Base-by-base conservation (phyloP, 2,797 vertebrate species). In the Phaenicophaeus curvirostris region DNA sequence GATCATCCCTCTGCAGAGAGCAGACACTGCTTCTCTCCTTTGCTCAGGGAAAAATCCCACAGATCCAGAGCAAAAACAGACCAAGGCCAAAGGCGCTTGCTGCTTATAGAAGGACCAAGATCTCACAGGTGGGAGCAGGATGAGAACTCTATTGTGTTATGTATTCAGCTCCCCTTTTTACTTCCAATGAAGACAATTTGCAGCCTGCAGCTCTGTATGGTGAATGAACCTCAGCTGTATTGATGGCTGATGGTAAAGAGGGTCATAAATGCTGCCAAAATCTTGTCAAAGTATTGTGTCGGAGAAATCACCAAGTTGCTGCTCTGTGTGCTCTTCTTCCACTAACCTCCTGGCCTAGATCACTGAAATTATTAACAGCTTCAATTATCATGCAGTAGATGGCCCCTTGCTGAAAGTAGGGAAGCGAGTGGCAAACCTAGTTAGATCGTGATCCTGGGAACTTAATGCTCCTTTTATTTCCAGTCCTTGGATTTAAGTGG, bases 61-160 rank as follows among this genome's bases (percentile, higher is more conserved):
- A 33, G 6, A 23, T 14, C 35, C 5, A 2, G 9, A 83, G 80
- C 35, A 39, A 55, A 80, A 62, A 6, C 2, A 87, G 25, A 23
- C 33, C 9, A 9, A 50, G 9, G 21, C n/a, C 13, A 7, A 35
- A 84, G 33, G 23, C 20, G 13, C 19, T 67, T 71, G 4, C 11
- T 68, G 3, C 31, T 37, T 50, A 7, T 0, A 27, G n/a, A 23
- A 93, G 50, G 44, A 51, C 3, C 5, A 25, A 13, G 35, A 44
- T 74, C 37, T 71, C 50, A 5, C 21, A 41, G 41, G 10, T 11
- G 31, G n/a, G 69, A 77, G 42, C 31, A 50, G 57, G 63, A 48
- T 41, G 24, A 85, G 53, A 59, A 42, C 13, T n/a, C 31, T 1
- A 0, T 44, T 75, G 15, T 1, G 1, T 62, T 50, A 6, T 4